Evolutionary conservation across 1,140 invertebrate genomes (phyloP), one percentile per base, ranked within the genome.

Genomic region (Andricus grossulariae): DNA sequence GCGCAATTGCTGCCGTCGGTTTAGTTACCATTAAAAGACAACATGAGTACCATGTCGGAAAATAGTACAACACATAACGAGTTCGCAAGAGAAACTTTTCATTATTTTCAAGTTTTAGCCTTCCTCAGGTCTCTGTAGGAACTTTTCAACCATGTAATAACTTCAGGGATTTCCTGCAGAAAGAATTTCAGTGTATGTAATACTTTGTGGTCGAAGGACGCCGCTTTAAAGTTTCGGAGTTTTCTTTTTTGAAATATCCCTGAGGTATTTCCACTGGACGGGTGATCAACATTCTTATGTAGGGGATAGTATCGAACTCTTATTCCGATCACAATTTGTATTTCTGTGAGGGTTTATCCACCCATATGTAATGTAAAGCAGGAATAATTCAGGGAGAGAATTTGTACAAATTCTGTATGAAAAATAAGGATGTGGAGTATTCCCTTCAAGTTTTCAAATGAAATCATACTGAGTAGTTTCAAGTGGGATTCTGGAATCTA

Each of bases 201-300:
- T 66, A 66, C 25, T 39, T 66, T 66, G 60, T 66, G 60, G 60
- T 66, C 16, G 32, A 66, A 66, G 21, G 60, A 54, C 18, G 49
- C 16, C 71, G 80, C 78, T 76, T 84, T 84, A 77, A 84, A 73
- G 82, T 81, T 84, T 81, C 79, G 79, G 75, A 83, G 76, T 74
- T 50, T 74, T 66, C 51, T 49, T 72, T 50, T 75, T 76, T 74
- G 71, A 21, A 70, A 76, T 32, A 21, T 50, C 45, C 39, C 50
- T 49, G 51, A 79, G 54, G 51, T 60, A 71, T 49, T 57, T 39
- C 50, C 16, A 66, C 39, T 50, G 74, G 70, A 78, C 57, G 66
- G 55, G n/a, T 18, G n/a, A 21, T 21, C 45, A 72, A n/a, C 12
- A 72, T 50, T 51, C 49, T 50, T 72, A 51, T 21, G 50, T 52